Conservation (phyloP, 2,797 vertebrate genomes). For the Cephalopachus bancanus region DNA sequence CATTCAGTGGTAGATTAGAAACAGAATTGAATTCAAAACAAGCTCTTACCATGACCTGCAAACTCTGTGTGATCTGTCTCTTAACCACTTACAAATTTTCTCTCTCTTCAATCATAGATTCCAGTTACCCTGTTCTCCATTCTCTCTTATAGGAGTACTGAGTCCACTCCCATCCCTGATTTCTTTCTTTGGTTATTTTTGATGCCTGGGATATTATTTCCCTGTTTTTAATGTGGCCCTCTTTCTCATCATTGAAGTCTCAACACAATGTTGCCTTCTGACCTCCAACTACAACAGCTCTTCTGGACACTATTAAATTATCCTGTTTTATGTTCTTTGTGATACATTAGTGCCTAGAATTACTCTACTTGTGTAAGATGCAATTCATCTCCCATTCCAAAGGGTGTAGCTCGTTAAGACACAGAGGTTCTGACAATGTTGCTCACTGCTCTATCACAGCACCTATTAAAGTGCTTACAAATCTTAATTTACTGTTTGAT, state of each 20-base stretch:
- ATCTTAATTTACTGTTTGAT: background rate
- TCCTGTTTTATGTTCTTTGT: background rate
- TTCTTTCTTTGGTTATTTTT: background rate
- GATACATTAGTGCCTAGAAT: background rate
- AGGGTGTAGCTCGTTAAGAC: background rate
- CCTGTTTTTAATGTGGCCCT: background rate
- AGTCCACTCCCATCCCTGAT: background rate
- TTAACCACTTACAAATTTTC: background rate
- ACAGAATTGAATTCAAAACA: background rate
- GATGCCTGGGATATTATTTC: background rate
- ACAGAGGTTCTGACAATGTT: background rate
- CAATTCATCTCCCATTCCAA: background rate
- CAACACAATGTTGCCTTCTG: no score
- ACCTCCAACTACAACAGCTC: background rate
- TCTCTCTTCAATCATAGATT: background rate
- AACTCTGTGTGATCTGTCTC: background rate
- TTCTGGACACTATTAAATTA: background rate
- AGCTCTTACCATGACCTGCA: no score
- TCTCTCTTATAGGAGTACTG: background rate
- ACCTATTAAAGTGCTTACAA: background rate
- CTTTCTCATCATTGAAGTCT: no score
- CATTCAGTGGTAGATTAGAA: background rate
- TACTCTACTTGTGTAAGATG: background rate
- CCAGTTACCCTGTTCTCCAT: background rate
- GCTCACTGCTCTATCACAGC: background rate